Evolutionary conservation across 2,797 vertebrate species (phyloP), one percentile per base, ranked within the genome.

Genomic region (Schizopygopsis pylzovi): DNA sequence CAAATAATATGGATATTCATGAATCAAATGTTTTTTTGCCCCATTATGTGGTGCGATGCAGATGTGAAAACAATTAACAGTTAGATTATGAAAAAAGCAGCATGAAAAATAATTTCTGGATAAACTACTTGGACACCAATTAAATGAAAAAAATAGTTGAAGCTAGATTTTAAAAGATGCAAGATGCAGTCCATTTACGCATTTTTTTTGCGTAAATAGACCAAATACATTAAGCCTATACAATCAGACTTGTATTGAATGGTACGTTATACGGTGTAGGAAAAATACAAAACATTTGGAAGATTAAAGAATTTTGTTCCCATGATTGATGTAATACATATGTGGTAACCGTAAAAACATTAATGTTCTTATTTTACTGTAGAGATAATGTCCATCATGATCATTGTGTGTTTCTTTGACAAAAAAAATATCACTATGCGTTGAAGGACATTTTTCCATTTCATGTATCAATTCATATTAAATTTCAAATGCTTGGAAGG

Each of bases 341-440:
- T 47, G 70, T 11, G 45, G 2, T 18, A 47, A 33, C 45, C 1
- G 28, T 28, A 47, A 16, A 9, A 28, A 75, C 11, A 75, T 0
- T 20, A 33, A 49, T 28, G n/a, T 33, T 73, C 43, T 47, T 73
- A 16, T 75, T 28, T 33, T 52, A 28, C 4, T 39, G 8, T 52
- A 52, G 3, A 52, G 52, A 52, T 33, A 33, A 75, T 52, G 72
- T 39, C 39, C 3, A 3, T 52, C 8, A 20, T 22, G 73, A 5
- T 54, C 18, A 37, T 12, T 13, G 47, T 20, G 25, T 12, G 2
- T 49, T 49, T 70, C 37, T 41, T 22, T 10, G 16, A 18, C 15
- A 37, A 37, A 67, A 92, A 92, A 93, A 39, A 78, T 68, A 45
- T 39, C 9, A 54, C 12, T 54, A 41, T 10, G 13, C 11, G 0